A percentile compares a stretch with the other conserved stretches of the same genome.
Conservation (phyloP, 1,140 invertebrate species). For the Theocolax elegans region DNA sequence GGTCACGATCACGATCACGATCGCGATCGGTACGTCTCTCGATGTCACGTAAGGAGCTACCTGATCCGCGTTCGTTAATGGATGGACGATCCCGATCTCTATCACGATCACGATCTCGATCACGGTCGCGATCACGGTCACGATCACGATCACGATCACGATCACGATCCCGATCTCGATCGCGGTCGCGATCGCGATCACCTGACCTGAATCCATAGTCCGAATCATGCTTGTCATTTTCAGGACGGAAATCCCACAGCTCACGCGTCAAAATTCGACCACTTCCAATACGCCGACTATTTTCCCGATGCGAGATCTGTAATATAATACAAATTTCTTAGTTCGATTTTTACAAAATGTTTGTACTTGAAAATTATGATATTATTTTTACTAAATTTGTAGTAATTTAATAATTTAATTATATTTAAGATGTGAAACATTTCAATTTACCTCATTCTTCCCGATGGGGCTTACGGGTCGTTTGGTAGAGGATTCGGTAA, state of each 20-base stretch:
- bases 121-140: constrained; percentile 42
- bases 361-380: no score
- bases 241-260: constrained; percentile 69
- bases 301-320: constrained; percentile 64
- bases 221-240: constrained; percentile 64
- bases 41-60: background rate
- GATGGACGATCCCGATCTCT: constrained; percentile 41
- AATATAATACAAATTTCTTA: no score
- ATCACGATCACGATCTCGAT: constrained; percentile 8
- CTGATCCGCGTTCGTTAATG: no score
- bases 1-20: constrained; percentile 54
- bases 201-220: constrained; percentile 61
- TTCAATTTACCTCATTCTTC: constrained; percentile 59
- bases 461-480: constrained; percentile 69
- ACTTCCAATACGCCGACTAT: constrained; percentile 78
- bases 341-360: no score
- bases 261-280: constrained; percentile 80
- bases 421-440: no score
- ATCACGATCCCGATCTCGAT: constrained; percentile 51
- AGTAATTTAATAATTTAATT: no score
- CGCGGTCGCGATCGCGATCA: constrained; percentile 57
- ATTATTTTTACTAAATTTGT: no score
- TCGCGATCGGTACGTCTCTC: constrained; percentile 60
- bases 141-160: constrained; percentile 53
- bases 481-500: constrained; percentile 62